Conservation (phyloP, 2,797 vertebrate species). For the Hypotaenidia okinawae region DNA sequence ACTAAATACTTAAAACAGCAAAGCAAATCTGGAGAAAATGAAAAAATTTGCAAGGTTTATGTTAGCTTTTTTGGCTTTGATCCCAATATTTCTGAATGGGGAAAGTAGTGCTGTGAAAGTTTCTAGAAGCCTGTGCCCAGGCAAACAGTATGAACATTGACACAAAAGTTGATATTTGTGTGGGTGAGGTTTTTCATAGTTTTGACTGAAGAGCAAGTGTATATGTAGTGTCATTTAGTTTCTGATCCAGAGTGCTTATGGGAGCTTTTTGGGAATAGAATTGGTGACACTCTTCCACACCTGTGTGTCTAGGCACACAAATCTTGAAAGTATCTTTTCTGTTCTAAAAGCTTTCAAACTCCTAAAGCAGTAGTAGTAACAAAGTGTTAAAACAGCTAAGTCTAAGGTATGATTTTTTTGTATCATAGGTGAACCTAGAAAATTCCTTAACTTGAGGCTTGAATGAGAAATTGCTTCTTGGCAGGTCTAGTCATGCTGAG, state of each 20-base stretch:
- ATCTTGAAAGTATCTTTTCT: neutral
- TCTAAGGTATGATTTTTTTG: neutral
- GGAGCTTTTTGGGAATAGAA: neutral
- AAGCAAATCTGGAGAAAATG: neutral
- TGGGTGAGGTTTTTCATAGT: neutral
- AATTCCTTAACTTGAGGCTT: neutral
- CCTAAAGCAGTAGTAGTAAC: neutral
- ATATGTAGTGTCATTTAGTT: neutral
- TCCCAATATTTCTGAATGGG: neutral
- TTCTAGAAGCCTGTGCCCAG: neutral
- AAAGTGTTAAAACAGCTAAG: neutral
- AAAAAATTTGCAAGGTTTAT: neutral
- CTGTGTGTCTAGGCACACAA: accelerated
- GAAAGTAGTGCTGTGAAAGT: neutral
- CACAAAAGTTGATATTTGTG: neutral
- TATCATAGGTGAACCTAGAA: slow-evolving; percentile 27
- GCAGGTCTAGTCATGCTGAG: slow-evolving; percentile 13
- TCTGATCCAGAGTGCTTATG: neutral
- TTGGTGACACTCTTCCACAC: neutral
- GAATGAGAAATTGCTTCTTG: slow-evolving; percentile 7
- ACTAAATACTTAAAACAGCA: neutral
- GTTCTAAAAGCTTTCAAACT: neutral
- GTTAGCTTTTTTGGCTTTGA: neutral
- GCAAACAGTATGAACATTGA: neutral
- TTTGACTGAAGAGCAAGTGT: neutral